Base-by-base conservation (phyloP, 1,140 invertebrate species). In the Drosophila teissieri region DNA sequence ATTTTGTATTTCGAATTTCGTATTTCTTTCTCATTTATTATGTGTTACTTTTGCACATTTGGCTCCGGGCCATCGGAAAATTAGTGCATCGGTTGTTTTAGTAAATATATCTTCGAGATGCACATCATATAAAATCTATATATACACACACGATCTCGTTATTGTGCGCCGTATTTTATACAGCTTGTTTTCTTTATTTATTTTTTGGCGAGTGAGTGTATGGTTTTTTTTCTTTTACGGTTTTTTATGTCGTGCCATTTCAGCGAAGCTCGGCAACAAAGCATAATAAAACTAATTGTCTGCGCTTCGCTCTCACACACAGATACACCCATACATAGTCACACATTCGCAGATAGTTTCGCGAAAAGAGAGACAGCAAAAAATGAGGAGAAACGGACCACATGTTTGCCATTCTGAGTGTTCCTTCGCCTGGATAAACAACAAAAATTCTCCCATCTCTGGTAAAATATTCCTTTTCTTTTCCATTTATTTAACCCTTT, bases 281-380 rank as follows among this genome's bases (percentile, higher is more conserved):
- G 84, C 80, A 89, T 89, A 89, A 89, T 89, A 89, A 89, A 89
- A 89, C 84, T 89, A 89, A 89, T 89, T 89, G 84, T 89, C 84
- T 89, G 85, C 77, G 84, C 84, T 89, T 90, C 84, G 80, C 85
- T 89, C 85, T 80, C 68, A 76, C 80, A 84, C 84, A 89, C 62
- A 77, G 53, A 53, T 72, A 62, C 60, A 63, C 48, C 51, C 54
- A 68, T 53, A 61, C 34, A 48, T 31, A 57, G 15, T 48, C 53
- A 62, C 36, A 45, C 34, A 67, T 34, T 54, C 39, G 55, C 55
- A 67, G 51, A 74, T 64, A 73, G 64, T 63, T 69, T 42, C 64
- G 60, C 60, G 54, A 60, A 63, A 54, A 34, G 53, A 31, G 49
- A 67, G 55, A 42, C 44, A 27, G 56, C 31, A 58, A 36, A 31